phyloP scores from a whole-genome alignment of 2,113 vertebrate genomes.

The Hydropotes inermis region DNA sequence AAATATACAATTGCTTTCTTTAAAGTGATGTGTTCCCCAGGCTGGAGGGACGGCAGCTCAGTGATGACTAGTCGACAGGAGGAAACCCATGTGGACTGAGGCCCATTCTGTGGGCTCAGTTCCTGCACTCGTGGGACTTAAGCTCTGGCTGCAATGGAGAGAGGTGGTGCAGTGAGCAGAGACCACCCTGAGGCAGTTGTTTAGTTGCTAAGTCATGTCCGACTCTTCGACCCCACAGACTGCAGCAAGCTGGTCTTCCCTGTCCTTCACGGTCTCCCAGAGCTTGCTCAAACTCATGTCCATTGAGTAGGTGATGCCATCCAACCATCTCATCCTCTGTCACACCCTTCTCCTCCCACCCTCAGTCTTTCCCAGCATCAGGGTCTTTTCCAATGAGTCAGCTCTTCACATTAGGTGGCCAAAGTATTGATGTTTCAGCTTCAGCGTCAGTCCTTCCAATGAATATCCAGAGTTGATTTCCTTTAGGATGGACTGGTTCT shows the following conservation, averaged over 20 bases:
- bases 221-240: not conserved
- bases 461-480: not conserved
- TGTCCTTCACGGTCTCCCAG: not conserved
- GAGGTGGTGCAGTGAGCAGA: not conserved
- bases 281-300: not conserved
- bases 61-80: not conserved
- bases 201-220: fast-evolving
- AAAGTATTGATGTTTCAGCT: not conserved
- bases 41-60: not conserved
- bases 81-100: fast-evolving
- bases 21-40: not conserved
- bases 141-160: not conserved
- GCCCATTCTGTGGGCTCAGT: fast-evolving
- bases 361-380: not conserved
- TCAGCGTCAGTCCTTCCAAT: not conserved
- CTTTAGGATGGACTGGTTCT: not conserved
- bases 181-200: not conserved
- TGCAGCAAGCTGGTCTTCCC: not conserved
- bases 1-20: not conserved
- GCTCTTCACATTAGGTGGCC: not conserved
- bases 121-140: fast-evolving
- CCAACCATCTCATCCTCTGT: not conserved
- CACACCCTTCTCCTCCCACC: not conserved
- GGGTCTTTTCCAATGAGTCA: not conserved
- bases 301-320: not conserved